These are phyloP conservation scores for Pachypanchax playfairii DNA, from an alignment of 2,113 vertebrate genomes.

Conservation along the genomic window DNA sequence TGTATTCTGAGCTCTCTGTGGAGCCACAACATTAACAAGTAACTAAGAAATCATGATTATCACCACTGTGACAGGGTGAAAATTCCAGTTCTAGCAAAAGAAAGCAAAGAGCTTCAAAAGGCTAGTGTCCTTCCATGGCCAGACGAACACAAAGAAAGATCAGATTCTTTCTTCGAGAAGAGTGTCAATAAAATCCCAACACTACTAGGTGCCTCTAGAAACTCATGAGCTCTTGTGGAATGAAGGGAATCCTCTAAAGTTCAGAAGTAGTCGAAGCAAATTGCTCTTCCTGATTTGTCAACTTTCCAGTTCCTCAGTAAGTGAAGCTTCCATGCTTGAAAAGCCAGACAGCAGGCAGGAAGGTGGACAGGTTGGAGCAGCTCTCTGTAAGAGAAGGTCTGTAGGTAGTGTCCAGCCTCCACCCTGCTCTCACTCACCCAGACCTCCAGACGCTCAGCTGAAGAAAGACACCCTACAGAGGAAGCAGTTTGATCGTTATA, in stretches of 20 bases:
- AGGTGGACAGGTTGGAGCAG: conserved; percentile 25
- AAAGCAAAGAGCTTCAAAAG: background rate
- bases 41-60: conserved; percentile 12
- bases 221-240: background rate
- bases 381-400: conserved; percentile 30
- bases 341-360: conserved; percentile 43
- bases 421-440: conserved; percentile 66
- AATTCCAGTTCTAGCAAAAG: conserved; percentile 2
- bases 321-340: conserved; percentile 59
- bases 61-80: conserved; percentile 1
- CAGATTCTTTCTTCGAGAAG: conserved; percentile 7
- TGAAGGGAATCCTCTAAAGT: conserved; percentile 19
- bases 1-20: conserved; percentile 1
- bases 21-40: conserved; percentile 23
- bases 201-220: background rate
- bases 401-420: conserved; percentile 53
- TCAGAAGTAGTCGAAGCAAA: conserved; percentile 17
- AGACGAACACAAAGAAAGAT: conserved; percentile 11
- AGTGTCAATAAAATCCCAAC: conserved; percentile 1
- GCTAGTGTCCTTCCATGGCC: conserved; percentile 5
- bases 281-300: conserved; percentile 63
- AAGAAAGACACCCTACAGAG: conserved; percentile 67
- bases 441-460: conserved; percentile 66
- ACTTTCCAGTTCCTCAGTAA: conserved; percentile 83
- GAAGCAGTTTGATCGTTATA: background rate